These are phyloP conservation scores for Oreotrochilus melanogaster DNA, from an alignment of 2,113 vertebrate species.

Conservation along the genomic window DNA sequence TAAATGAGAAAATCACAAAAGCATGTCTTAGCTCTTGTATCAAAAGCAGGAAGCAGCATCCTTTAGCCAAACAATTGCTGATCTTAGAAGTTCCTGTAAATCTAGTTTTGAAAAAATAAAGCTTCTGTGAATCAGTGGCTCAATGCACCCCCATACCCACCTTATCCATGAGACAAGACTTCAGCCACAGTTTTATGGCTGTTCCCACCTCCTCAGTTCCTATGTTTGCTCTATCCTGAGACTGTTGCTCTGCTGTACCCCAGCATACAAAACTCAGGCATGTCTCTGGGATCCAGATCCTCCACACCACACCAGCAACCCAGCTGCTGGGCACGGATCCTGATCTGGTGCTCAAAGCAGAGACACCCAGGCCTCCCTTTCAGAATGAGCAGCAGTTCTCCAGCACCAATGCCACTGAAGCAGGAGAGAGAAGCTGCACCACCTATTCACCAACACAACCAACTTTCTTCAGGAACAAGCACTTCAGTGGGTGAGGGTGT, in stretches of 20 bases:
- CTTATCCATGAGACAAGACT: neutral
- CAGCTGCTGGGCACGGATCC: neutral
- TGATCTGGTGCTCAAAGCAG: neutral
- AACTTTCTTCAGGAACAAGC: neutral
- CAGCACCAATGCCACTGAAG: neutral
- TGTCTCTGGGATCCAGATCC: neutral
- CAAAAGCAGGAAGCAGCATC: neutral
- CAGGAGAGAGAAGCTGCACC: neutral
- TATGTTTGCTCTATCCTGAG: neutral
- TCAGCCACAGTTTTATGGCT: neutral
- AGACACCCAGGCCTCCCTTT: fast-evolving
- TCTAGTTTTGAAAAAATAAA: neutral
- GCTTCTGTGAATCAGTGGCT: neutral
- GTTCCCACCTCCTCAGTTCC: neutral
- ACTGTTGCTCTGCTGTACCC: neutral
- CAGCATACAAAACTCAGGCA: fast-evolving
- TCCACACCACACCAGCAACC: neutral
- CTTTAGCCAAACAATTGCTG: neutral
- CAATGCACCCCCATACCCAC: neutral
- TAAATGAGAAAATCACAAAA: neutral
- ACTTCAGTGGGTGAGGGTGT: neutral
- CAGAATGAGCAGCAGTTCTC: neutral
- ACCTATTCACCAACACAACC: fast-evolving
- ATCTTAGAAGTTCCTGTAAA: neutral
- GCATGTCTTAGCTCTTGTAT: neutral